phyloP scores from a whole-genome alignment of 1,140 invertebrate species.

The Panagrolaimus sp. region DNA sequence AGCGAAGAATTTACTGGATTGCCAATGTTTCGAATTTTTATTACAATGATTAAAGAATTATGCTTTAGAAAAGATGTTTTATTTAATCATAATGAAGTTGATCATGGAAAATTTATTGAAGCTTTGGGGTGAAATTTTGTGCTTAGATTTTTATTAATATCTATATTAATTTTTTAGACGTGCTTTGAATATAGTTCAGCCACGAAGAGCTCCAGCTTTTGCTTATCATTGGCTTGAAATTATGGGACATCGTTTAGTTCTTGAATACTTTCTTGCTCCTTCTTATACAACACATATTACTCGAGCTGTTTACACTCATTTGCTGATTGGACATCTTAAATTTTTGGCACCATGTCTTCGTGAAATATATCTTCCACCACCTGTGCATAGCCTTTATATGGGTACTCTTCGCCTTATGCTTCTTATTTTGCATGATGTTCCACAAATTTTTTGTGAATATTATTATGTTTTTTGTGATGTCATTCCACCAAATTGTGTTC shows the following conservation, averaged over 20 bases:
- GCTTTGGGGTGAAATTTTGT: conserved; percentile 59
- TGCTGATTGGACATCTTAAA: conserved; percentile 91
- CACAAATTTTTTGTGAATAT: conserved; percentile 96
- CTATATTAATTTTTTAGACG: background rate
- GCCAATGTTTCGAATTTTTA: conserved; percentile 91
- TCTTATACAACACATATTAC: conserved; percentile 51
- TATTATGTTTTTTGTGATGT: conserved; percentile 99
- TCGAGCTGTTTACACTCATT: conserved; percentile 68
- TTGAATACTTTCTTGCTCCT: conserved; percentile 81
- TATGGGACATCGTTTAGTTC: conserved; percentile 85
- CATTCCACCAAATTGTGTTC: conserved; percentile 96
- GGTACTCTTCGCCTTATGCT: conserved; percentile 89
- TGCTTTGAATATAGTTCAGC: conserved; percentile 64
- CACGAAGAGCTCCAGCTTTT: conserved; percentile 91
- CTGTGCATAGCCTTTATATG: conserved; percentile 85
- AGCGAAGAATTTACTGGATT: conserved; percentile 86
- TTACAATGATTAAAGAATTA: conserved; percentile 92
- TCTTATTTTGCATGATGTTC: conserved; percentile 93
- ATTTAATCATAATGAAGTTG: conserved; percentile 64
- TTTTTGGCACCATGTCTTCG: conserved; percentile 91
- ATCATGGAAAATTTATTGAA: conserved; percentile 73
- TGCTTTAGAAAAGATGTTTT: conserved; percentile 72
- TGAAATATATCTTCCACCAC: conserved; percentile 87
- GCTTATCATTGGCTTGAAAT: conserved; percentile 96
- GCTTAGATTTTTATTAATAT: background rate